A percentile compares a stretch with the other conserved stretches of the same genome.
Evolutionary conservation across 2,888 invertebrate genomes (phyloP).

Genomic region (Drosophila borealis): DNA sequence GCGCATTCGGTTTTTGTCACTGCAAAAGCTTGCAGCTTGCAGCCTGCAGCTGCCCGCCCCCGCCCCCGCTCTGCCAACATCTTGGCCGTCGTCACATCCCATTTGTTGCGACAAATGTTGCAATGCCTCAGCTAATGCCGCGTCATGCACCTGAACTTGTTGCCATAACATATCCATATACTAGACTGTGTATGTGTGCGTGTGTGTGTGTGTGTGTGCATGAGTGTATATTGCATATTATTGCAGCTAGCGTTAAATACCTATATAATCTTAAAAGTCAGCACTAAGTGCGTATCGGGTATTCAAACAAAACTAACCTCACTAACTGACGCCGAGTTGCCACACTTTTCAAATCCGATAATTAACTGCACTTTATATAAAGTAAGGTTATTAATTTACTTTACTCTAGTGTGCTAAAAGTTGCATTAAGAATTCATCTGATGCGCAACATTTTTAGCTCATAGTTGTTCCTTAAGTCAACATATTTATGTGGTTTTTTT

Average conservation of each 20-base stretch:
- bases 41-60: conserved; percentile 3
- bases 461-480: too few species aligned
- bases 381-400: neutral
- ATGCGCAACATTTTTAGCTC: too few species aligned
- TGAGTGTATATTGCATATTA: conserved; percentile 15
- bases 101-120: conserved; percentile 64
- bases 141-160: conserved; percentile 63
- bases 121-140: conserved; percentile 54
- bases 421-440: too few species aligned
- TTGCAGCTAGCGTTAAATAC: conserved; percentile 38
- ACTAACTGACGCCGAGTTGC: neutral
- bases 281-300: conserved; percentile 26
- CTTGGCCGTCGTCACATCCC: conserved; percentile 56
- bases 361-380: neutral
- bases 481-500: too few species aligned
- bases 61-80: neutral
- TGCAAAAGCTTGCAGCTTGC: conserved; percentile 6
- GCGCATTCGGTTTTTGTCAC: conserved; percentile 36
- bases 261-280: conserved; percentile 19
- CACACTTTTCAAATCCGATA: neutral
- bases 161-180: conserved; percentile 19
- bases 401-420: too few species aligned
- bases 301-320: conserved; percentile 12
- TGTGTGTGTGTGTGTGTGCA: conserved; percentile 16
- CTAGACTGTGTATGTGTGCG: conserved; percentile 3